Percentiles rank a stretch among this genome's conserved stretches.
These are phyloP conservation scores for Heliconius ethilla DNA, from an alignment of 2,888 invertebrate species.

Conservation along the genomic window DNA sequence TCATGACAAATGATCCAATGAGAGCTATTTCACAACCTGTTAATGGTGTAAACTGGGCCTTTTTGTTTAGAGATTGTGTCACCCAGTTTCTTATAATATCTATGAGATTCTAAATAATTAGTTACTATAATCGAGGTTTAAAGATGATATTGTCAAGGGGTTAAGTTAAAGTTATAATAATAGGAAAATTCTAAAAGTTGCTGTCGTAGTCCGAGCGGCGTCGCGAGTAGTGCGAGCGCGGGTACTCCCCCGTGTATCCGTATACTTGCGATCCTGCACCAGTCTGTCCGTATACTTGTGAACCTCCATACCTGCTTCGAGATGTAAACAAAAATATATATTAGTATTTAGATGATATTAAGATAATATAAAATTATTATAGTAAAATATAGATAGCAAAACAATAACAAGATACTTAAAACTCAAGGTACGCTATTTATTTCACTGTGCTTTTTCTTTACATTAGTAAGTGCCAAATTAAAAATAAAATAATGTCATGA, in stretches of 20 bases:
- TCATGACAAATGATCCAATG: slow-evolving; percentile 50
- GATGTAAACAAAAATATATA: slow-evolving; percentile 5
- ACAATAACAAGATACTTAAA: too few species aligned
- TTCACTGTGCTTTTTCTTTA: neutral
- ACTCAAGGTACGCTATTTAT: neutral
- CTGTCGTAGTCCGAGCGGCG: slow-evolving; percentile 90
- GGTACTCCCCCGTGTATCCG: slow-evolving; percentile 76
- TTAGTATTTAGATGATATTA: too few species aligned
- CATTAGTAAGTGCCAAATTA: neutral
- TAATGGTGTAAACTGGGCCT: slow-evolving; percentile 55
- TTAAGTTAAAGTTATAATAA: slow-evolving; percentile 47
- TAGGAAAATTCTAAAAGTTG: slow-evolving; percentile 83
- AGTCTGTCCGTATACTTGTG: slow-evolving; percentile 85
- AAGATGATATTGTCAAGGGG: slow-evolving; percentile 75
- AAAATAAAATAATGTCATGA: too few species aligned
- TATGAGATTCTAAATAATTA: slow-evolving; percentile 38
- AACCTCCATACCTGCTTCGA: slow-evolving; percentile 76
- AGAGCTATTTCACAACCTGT: slow-evolving; percentile 74
- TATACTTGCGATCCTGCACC: slow-evolving; percentile 84
- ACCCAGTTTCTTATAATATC: slow-evolving; percentile 29
- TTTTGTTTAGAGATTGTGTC: slow-evolving; percentile 26
- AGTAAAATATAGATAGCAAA: neutral
- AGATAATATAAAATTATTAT: neutral
- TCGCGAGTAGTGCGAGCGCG: slow-evolving; percentile 82
- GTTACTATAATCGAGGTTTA: slow-evolving; percentile 61